phyloP scores from a whole-genome alignment of 2,113 vertebrate species.

The Equus quagga region DNA sequence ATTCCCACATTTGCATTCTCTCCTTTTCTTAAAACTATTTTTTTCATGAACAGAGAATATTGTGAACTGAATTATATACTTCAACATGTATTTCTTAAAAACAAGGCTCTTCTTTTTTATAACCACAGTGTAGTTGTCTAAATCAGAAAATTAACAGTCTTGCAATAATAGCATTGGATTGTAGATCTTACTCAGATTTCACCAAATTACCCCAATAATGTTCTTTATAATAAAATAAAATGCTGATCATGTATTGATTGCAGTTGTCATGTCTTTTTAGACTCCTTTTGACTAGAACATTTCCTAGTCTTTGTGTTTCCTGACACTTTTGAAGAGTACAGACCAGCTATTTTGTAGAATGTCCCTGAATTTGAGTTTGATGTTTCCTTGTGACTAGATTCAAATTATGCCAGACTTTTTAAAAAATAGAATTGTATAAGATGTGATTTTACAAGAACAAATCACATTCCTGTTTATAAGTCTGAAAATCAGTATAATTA shows the following conservation, averaged over 20 bases:
- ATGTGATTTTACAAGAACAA: not conserved
- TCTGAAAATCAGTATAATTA: conserved; percentile 31
- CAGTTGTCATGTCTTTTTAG: not conserved
- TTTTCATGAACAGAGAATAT: not conserved
- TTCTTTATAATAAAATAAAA: conserved; percentile 24
- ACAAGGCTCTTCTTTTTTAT: not conserved
- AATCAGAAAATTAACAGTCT: not conserved
- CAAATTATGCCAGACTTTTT: not conserved
- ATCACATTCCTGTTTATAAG: conserved; percentile 20
- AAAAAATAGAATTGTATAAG: not conserved
- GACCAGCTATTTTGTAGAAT: not conserved
- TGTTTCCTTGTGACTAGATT: conserved; percentile 44
- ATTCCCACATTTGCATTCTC: not conserved
- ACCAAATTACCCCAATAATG: not conserved
- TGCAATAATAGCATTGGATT: not conserved
- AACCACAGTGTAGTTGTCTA: not conserved
- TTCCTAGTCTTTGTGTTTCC: not conserved
- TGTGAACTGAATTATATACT: not conserved
- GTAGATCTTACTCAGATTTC: not conserved
- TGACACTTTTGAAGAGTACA: not conserved
- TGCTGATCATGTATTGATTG: not conserved
- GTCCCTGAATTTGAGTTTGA: not conserved
- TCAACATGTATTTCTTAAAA: not conserved
- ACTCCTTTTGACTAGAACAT: not conserved
- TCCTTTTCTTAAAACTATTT: not conserved